phyloP scores from a whole-genome alignment of 1,140 invertebrate genomes.

The Brachionus rotundiformis region DNA sequence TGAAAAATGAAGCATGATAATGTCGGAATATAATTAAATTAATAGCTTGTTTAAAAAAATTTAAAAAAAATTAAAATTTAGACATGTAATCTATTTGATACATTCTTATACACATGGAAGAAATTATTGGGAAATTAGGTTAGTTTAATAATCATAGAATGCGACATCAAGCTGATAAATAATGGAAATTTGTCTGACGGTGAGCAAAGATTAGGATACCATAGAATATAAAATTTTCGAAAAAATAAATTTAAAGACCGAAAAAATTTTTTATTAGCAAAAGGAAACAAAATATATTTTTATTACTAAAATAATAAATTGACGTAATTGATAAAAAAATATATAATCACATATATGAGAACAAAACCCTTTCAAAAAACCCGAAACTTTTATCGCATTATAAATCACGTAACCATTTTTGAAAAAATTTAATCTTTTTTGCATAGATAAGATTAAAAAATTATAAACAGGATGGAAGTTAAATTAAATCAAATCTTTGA shows the following conservation, averaged over 20 bases:
- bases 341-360: not conserved
- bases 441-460: not conserved
- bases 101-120: not conserved
- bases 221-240: not conserved
- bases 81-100: not conserved
- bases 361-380: not conserved
- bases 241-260: not conserved
- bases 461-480: constrained; percentile 3
- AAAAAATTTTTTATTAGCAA: not conserved
- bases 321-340: not conserved
- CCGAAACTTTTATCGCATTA: not conserved
- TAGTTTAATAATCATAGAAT: not conserved
- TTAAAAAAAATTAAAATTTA: not conserved
- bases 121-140: not conserved
- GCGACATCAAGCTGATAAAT: not conserved
- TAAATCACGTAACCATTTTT: not conserved
- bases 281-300: not conserved
- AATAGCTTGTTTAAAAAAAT: not conserved
- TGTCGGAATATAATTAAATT: not conserved
- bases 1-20: not conserved
- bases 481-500: not conserved
- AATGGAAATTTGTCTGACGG: not conserved
- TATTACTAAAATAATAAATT: not conserved
- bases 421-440: not conserved
- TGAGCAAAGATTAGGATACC: not conserved